Evolutionary conservation across 2,888 invertebrate species (phyloP).

Genomic region (Amaurobius ferox): DNA sequence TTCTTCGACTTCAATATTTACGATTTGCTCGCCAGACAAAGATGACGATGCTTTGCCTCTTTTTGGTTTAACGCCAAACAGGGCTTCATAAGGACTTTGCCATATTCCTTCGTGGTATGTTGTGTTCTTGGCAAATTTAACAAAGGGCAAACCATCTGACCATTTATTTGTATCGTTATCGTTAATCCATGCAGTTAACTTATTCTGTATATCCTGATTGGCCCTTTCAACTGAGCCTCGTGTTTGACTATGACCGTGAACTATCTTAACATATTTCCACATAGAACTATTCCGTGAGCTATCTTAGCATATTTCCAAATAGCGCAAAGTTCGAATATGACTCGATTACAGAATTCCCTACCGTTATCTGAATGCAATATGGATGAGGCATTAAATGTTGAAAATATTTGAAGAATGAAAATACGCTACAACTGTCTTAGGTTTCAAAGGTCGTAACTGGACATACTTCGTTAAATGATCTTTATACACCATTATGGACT

Average conservation of each 20-base stretch:
- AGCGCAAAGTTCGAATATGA: conserved; percentile 25
- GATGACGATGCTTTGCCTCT: too few species aligned
- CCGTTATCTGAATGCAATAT: conserved; percentile 19
- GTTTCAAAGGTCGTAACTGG: conserved; percentile 60
- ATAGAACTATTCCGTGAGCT: conserved; percentile 30
- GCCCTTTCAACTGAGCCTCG: too few species aligned
- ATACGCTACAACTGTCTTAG: conserved; percentile 69
- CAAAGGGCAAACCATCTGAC: conserved; percentile 5
- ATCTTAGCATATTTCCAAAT: conserved; percentile 17
- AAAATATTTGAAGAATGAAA: neutral
- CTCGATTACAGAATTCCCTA: conserved; percentile 30
- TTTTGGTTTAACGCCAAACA: too few species aligned
- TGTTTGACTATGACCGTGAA: conserved; percentile 37
- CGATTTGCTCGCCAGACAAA: too few species aligned
- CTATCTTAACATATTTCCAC: too few species aligned
- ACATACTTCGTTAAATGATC: conserved; percentile 74
- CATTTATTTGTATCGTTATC: conserved; percentile 42
- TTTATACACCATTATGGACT: conserved; percentile 73
- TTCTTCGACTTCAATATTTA: too few species aligned
- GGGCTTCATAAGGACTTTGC: neutral
- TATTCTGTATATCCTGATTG: conserved; percentile 53
- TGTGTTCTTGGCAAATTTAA: conserved; percentile 24
- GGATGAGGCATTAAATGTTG: neutral
- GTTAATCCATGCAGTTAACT: conserved; percentile 57
- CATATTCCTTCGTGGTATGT: neutral